Base-by-base conservation (phyloP, 2,888 invertebrate genomes). In the Napeogenes inachia region DNA sequence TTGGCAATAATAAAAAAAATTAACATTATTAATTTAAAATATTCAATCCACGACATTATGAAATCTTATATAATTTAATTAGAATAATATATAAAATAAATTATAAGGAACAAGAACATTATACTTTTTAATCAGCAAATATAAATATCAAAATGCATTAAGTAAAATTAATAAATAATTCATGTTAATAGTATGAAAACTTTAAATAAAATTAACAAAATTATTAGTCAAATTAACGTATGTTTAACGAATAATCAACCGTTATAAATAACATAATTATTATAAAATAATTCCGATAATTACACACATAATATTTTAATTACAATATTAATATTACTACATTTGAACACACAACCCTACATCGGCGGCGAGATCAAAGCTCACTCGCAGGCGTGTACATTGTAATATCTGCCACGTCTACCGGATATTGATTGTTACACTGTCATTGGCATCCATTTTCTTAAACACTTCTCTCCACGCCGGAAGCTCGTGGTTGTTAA, bases 371-470 rank as follows among this genome's bases (percentile, higher is more conserved):
- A 88, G 85, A 88, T 89, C 89, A 89, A 89, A 89, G 86, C 72
- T 73, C 74, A 85, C 84, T 84, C 84, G 84, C 81, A 73, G 73
- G 68, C 70, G 84, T 87, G 82, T 85, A 89, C 87, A 86, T 82
- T 87, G 88, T 86, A 85, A 81, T 80, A 80, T 81, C 76, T 75
- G 78, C 73, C 75, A 58, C 47, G 56, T 64, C 46, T 56, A 64
- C 59, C 62, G 64, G 47, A 47, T 69, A 50, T 71, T 68, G 70
- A 64, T 85, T 82, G 86, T 85, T 86, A 82, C 77, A 71, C 71
- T 75, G 76, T 76, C 78, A 77, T 77, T 76, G 79, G 75, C 80
- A 81, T 12, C 8, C 42, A 42, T 12, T 42, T 82, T 80, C 80
- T 81, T 81, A 50, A 50, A 50, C 50, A 84, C 82, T 81, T 78